These are phyloP conservation scores for Nasua narica DNA, from an alignment of 2,797 vertebrate species.

Conservation along the genomic window DNA sequence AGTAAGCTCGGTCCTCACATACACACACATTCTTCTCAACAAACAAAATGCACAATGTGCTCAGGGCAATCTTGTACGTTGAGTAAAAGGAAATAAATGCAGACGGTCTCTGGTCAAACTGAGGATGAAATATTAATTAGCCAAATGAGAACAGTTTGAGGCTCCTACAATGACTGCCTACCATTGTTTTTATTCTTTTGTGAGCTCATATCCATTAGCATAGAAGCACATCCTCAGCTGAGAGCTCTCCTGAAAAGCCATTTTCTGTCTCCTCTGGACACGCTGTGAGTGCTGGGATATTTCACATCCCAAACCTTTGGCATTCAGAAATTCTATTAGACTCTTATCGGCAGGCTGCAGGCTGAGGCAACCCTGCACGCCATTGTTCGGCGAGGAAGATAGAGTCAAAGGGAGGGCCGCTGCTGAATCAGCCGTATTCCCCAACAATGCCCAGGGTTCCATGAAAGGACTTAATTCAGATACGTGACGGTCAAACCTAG, in stretches of 20 bases:
- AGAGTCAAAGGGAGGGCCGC: slow-evolving; percentile 90
- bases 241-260: slow-evolving; percentile 92
- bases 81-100: slow-evolving; percentile 2
- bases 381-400: slow-evolving; percentile 93
- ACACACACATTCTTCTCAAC: background rate
- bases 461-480: slow-evolving; percentile 52
- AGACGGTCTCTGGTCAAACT: slow-evolving; percentile 11
- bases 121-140: slow-evolving; percentile 64
- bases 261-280: slow-evolving; percentile 93
- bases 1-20: background rate
- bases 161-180: slow-evolving; percentile 76
- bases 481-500: slow-evolving; percentile 43
- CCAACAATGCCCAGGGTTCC: slow-evolving; percentile 75
- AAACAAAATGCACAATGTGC: background rate
- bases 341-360: slow-evolving; percentile 96
- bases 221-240: slow-evolving; percentile 91
- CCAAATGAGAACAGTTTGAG: slow-evolving; percentile 22
- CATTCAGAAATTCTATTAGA: slow-evolving; percentile 98
- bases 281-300: slow-evolving; percentile 88
- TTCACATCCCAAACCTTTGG: slow-evolving; percentile 93
- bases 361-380: slow-evolving; percentile 86
- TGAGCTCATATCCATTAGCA: slow-evolving; percentile 88
- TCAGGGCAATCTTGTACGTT: background rate
- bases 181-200: slow-evolving; percentile 77
- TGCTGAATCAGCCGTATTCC: slow-evolving; percentile 88